Evolutionary conservation across 2,888 invertebrate genomes (phyloP).

Genomic region (Agrochola litura): DNA sequence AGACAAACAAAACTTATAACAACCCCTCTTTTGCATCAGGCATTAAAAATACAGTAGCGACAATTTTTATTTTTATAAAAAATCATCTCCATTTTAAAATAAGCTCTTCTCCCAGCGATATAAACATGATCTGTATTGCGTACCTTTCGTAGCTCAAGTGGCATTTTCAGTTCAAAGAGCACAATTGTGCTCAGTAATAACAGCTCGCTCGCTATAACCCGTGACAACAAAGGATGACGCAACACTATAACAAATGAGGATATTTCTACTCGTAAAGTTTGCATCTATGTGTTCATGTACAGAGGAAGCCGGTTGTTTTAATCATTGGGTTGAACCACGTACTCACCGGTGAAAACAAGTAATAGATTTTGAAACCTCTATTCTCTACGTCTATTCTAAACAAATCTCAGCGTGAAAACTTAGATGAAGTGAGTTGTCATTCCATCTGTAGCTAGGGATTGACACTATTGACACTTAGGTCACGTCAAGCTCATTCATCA

Average conservation of each 20-base stretch:
- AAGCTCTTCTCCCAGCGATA: background rate
- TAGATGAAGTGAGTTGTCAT: no score
- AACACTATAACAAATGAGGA: constrained; percentile 52
- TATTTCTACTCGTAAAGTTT: constrained; percentile 55
- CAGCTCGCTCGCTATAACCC: constrained; percentile 48
- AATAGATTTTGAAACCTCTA: background rate
- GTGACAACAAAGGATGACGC: constrained; percentile 61
- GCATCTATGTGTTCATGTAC: constrained; percentile 34
- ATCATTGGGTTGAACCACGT: constrained; percentile 9
- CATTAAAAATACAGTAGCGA: constrained; percentile 2
- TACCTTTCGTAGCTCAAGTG: constrained; percentile 44
- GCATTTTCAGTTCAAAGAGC: constrained; percentile 55
- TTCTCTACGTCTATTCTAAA: background rate
- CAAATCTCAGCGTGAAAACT: background rate
- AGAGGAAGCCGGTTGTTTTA: constrained; percentile 31
- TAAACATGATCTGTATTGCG: constrained; percentile 7
- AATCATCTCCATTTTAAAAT: constrained; percentile 32
- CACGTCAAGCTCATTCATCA: background rate
- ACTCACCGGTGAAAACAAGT: constrained; percentile 9
- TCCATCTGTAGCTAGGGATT: background rate
- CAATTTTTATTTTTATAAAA: background rate
- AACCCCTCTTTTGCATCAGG: background rate
- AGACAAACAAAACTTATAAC: background rate
- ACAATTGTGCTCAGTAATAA: constrained; percentile 53
- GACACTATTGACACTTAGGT: background rate